Conservation (phyloP, 2,797 vertebrate species). For the Malacoctenus gilli region DNA sequence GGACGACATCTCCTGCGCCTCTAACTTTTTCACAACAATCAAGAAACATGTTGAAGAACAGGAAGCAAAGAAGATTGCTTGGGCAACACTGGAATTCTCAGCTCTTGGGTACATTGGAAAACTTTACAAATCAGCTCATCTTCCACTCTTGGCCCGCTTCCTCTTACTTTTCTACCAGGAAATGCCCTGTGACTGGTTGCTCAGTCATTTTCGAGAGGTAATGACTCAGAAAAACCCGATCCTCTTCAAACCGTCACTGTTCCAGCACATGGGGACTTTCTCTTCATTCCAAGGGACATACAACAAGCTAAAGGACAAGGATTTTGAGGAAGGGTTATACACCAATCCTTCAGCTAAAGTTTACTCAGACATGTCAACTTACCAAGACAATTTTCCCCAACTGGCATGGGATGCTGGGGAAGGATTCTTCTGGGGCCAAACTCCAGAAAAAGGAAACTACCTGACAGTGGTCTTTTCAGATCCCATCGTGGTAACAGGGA, state of each 20-base stretch:
- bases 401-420: conserved; percentile 79
- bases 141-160: conserved; percentile 83
- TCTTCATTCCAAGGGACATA: conserved; percentile 80
- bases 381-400: conserved; percentile 69
- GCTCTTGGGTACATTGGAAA: conserved; percentile 88
- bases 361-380: conserved; percentile 75
- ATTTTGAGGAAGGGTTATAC: conserved; percentile 68
- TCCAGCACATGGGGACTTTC: conserved; percentile 83
- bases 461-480: conserved; percentile 78
- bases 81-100: conserved; percentile 90
- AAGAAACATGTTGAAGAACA: conserved; percentile 70
- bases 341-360: conserved; percentile 78
- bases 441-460: conserved; percentile 69
- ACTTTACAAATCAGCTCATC: conserved; percentile 83
- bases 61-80: conserved; percentile 60
- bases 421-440: conserved; percentile 85
- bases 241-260: conserved; percentile 84
- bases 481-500: conserved; percentile 58
- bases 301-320: conserved; percentile 82
- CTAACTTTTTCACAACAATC: conserved; percentile 82
- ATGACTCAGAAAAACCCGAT: conserved; percentile 82
- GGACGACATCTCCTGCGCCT: conserved; percentile 80
- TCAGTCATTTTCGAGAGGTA: conserved; percentile 82
- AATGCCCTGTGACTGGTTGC: conserved; percentile 87
- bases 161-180: conserved; percentile 90